These are phyloP conservation scores for Falcunculus frontatus DNA, from an alignment of 2,113 vertebrate genomes.

Conservation along the genomic window DNA sequence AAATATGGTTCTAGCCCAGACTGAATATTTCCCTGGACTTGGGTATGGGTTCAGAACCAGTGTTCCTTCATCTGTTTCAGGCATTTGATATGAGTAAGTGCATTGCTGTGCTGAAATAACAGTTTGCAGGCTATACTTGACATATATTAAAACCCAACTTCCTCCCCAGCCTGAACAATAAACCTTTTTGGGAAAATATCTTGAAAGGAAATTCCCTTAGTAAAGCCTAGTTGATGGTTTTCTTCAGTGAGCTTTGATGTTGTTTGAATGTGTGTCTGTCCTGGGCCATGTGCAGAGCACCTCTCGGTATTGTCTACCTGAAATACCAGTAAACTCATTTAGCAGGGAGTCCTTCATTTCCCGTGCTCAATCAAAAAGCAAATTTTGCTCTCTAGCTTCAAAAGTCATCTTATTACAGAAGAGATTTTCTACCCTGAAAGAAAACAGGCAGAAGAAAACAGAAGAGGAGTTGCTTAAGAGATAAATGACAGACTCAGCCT, in stretches of 20 bases:
- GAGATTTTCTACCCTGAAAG: not conserved
- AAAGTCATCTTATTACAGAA: not conserved
- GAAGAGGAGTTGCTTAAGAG: conserved; percentile 11
- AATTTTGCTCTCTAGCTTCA: not conserved
- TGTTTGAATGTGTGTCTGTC: not conserved
- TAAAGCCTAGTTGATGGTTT: not conserved
- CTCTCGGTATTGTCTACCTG: not conserved
- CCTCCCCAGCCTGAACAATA: not conserved
- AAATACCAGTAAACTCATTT: not conserved
- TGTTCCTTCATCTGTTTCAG: not conserved
- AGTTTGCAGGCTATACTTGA: not conserved
- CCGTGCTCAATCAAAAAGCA: not conserved
- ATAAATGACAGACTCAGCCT: conserved; percentile 18
- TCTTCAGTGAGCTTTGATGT: not conserved
- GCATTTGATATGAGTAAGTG: not conserved
- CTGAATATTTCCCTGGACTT: not conserved
- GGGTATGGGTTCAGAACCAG: not conserved
- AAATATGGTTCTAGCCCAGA: not conserved
- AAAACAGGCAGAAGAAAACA: not conserved
- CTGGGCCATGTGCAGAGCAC: not conserved
- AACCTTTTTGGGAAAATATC: not conserved
- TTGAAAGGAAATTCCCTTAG: not conserved
- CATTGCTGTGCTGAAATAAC: not conserved
- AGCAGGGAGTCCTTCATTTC: not conserved
- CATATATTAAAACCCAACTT: not conserved